Conservation (phyloP, 2,113 vertebrate species). For the Zosterops japonicus region DNA sequence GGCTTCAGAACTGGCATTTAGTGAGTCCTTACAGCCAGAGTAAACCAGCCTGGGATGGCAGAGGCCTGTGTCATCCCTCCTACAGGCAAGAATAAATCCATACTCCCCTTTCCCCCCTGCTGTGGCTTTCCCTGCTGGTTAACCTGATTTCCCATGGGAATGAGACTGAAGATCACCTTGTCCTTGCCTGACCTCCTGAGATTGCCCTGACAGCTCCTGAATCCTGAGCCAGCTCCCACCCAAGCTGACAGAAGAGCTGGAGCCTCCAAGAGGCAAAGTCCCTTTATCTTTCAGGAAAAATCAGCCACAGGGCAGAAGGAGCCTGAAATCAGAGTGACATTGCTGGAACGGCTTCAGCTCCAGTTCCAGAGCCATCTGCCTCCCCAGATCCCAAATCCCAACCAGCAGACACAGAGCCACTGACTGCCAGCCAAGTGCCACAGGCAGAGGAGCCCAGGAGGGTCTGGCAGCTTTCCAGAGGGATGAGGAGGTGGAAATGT, state of each 20-base stretch:
- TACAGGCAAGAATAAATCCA: not conserved
- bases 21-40: not conserved
- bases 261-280: not conserved
- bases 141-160: not conserved
- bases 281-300: not conserved
- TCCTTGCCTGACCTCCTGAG: not conserved
- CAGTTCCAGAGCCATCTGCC: constrained; percentile 40
- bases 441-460: not conserved
- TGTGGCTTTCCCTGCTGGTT: not conserved
- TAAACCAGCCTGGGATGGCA: not conserved
- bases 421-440: not conserved
- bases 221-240: not conserved
- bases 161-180: not conserved
- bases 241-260: not conserved
- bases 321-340: not conserved
- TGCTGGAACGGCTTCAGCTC: not conserved
- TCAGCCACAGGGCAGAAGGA: not conserved
- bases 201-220: not conserved
- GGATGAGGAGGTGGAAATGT: not conserved
- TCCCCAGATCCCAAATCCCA: not conserved
- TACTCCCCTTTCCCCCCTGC: not conserved
- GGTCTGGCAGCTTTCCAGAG: not conserved
- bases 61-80: not conserved
- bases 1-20: not conserved
- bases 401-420: not conserved